Percentiles rank a stretch among this genome's conserved stretches.
Conservation (phyloP, 2,113 vertebrate species). For the Hassar affinis region DNA sequence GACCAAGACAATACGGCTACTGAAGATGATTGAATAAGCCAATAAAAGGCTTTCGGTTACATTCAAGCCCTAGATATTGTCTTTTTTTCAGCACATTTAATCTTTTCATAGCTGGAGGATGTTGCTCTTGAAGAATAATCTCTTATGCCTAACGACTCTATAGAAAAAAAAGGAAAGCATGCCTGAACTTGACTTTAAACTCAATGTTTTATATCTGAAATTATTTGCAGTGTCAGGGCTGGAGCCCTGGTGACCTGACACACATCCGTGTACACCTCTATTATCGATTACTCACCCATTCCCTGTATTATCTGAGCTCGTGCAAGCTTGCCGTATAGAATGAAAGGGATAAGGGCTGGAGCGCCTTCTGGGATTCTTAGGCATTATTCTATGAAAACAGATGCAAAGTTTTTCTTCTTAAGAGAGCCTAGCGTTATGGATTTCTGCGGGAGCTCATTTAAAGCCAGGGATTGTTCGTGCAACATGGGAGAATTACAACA, state of each 20-base stretch:
- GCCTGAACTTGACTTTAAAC: neutral
- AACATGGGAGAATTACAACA: neutral
- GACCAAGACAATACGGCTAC: neutral
- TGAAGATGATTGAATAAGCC: neutral
- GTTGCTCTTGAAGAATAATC: neutral
- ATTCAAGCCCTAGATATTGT: neutral
- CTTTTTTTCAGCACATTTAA: neutral
- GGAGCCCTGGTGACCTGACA: neutral
- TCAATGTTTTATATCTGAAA: neutral
- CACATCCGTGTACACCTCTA: neutral
- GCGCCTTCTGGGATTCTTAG: constrained; percentile 14
- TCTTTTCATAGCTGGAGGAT: neutral
- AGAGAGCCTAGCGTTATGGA: constrained; percentile 25
- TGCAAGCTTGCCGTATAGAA: neutral
- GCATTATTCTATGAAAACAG: constrained; percentile 29
- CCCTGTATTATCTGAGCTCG: neutral
- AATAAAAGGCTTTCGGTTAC: neutral
- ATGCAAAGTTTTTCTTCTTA: constrained; percentile 11
- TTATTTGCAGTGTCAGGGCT: neutral
- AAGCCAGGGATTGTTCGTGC: constrained; percentile 23
- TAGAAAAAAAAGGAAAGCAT: neutral
- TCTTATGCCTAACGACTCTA: neutral
- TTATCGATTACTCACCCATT: neutral
- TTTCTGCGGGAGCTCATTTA: constrained; percentile 35
- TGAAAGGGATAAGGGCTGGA: neutral